phyloP scores from a whole-genome alignment of 2,797 vertebrate genomes.

The Hafferia zeledoni region DNA sequence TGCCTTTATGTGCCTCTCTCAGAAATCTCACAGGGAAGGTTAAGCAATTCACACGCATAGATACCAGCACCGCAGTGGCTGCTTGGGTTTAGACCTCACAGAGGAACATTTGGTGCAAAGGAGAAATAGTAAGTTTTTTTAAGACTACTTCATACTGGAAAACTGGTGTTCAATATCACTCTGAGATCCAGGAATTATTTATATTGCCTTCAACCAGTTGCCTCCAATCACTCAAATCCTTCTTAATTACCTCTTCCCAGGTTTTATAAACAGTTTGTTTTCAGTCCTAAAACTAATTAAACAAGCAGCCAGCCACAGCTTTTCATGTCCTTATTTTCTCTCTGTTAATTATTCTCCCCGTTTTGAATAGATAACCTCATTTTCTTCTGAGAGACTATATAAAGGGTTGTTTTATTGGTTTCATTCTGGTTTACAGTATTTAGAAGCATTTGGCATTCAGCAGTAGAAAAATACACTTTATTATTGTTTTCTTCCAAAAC shows the following conservation, averaged over 20 bases:
- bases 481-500: slow-evolving; percentile 8
- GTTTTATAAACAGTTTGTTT: not conserved
- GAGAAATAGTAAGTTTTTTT: not conserved
- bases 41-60: not conserved
- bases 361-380: not conserved
- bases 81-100: not conserved
- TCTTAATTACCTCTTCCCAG: not conserved
- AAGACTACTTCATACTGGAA: not conserved
- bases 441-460: not conserved
- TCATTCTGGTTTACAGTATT: not conserved
- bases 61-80: not conserved
- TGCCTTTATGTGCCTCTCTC: not conserved
- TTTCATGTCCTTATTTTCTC: not conserved
- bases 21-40: not conserved
- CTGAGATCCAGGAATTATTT: not conserved
- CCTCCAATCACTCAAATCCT: not conserved
- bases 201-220: not conserved
- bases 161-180: not conserved
- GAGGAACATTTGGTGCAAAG: not conserved
- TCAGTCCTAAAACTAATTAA: not conserved
- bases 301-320: not conserved
- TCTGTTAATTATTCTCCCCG: not conserved
- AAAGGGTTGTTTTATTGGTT: not conserved
- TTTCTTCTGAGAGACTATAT: not conserved
- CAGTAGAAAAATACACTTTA: not conserved